Conservation (phyloP, 2,797 vertebrate species). For the Enteromius afrohamiltoni region DNA sequence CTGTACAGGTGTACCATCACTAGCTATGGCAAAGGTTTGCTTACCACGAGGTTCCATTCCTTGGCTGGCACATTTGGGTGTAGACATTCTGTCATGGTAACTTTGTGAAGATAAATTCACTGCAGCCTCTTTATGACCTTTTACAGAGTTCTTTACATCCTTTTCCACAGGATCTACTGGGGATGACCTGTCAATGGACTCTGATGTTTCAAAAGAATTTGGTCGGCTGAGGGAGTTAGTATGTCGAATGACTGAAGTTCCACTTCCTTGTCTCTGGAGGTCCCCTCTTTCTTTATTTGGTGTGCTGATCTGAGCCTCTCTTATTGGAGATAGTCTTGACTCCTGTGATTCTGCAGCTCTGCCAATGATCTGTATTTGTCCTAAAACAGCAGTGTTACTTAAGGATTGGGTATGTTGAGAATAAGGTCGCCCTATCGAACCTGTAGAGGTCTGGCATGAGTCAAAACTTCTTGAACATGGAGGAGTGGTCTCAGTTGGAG, state of each 20-base stretch:
- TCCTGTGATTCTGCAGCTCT: slow-evolving; percentile 78
- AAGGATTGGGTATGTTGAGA: slow-evolving; percentile 75
- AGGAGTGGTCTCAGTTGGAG: slow-evolving; percentile 82
- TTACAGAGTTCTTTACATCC: slow-evolving; percentile 69
- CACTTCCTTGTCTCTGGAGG: slow-evolving; percentile 89
- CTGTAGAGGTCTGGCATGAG: slow-evolving; percentile 71
- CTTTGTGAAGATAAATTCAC: slow-evolving; percentile 65
- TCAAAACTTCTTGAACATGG: slow-evolving; percentile 82
- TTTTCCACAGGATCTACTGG: slow-evolving; percentile 82
- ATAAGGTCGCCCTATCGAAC: slow-evolving; percentile 68
- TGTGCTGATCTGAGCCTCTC: slow-evolving; percentile 80
- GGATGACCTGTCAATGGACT: slow-evolving; percentile 84
- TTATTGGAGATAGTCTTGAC: slow-evolving; percentile 77
- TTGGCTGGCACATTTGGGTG: slow-evolving; percentile 67
- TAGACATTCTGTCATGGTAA: slow-evolving; percentile 72
- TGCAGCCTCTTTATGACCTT: slow-evolving; percentile 73
- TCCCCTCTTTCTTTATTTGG: slow-evolving; percentile 81
- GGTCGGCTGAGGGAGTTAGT: slow-evolving; percentile 95
- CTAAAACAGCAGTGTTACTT: slow-evolving; percentile 77
- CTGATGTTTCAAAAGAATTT: slow-evolving; percentile 89
- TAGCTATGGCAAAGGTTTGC: slow-evolving; percentile 60
- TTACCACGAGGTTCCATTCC: slow-evolving; percentile 74
- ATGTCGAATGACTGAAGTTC: slow-evolving; percentile 97
- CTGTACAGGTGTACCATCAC: slow-evolving; percentile 77
- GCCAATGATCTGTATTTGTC: slow-evolving; percentile 84